Conservation (phyloP, 2,113 vertebrate species). For the Hemichromis elongatus region DNA sequence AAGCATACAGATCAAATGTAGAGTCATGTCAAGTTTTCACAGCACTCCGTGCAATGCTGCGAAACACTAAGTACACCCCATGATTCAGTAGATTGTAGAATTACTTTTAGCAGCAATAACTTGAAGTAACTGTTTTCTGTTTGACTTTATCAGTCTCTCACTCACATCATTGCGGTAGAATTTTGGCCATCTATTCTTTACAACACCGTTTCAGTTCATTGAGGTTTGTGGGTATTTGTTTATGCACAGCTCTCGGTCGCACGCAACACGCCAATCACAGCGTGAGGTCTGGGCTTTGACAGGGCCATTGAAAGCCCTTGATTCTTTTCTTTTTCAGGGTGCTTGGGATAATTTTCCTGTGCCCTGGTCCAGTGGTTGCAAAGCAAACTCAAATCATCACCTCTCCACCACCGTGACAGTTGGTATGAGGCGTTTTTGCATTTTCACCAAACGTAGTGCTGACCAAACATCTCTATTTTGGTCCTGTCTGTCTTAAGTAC, state of each 20-base stretch:
- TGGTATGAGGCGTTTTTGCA: background rate
- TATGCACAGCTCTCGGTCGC: background rate
- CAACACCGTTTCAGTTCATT: background rate
- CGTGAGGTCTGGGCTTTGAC: background rate
- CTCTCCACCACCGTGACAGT: background rate
- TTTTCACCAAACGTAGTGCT: background rate
- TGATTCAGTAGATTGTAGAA: background rate
- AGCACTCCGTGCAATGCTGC: background rate
- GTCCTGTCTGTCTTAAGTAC: background rate
- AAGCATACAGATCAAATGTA: background rate
- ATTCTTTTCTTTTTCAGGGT: background rate
- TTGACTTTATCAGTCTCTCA: background rate
- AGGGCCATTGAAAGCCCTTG: background rate
- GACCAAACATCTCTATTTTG: background rate
- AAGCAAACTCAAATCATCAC: background rate
- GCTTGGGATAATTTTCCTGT: background rate
- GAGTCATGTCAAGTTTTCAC: background rate
- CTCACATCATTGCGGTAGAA: background rate
- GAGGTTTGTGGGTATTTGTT: background rate
- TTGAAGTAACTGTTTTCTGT: background rate
- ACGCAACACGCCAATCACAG: background rate
- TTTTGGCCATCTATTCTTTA: background rate
- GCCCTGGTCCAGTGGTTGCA: background rate
- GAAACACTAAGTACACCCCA: background rate
- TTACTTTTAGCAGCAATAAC: background rate